Conservation (phyloP, 2,888 invertebrate species). For the Anoncus sp. region DNA sequence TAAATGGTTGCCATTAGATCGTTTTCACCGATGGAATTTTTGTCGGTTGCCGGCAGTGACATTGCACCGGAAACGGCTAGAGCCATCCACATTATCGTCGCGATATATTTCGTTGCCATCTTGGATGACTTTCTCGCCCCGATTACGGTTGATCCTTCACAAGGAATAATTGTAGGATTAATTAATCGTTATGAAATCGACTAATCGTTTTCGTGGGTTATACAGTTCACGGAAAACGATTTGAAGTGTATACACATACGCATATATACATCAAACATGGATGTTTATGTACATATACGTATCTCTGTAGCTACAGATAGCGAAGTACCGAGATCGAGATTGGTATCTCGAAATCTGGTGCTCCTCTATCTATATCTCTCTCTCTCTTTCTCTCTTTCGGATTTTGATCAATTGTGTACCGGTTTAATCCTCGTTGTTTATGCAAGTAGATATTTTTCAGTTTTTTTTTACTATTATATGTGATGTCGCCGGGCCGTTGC, state of each 20-base stretch:
- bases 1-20: conserved; percentile 92
- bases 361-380: neutral
- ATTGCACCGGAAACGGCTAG: conserved; percentile 84
- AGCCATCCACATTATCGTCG: conserved; percentile 73
- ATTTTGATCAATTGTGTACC: conserved; percentile 45
- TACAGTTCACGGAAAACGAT: conserved; percentile 5
- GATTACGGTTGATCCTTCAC: conserved; percentile 45
- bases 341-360: conserved; percentile 9
- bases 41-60: conserved; percentile 90
- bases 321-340: conserved; percentile 19
- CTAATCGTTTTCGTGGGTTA: conserved; percentile 7
- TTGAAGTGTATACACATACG: neutral
- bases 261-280: neutral
- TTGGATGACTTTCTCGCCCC: conserved; percentile 45
- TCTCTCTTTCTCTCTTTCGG: neutral
- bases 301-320: conserved; percentile 5
- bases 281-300: neutral
- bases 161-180: conserved; percentile 24
- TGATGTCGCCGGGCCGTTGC: conserved; percentile 49
- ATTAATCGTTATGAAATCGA: conserved; percentile 23
- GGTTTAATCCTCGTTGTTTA: conserved; percentile 47
- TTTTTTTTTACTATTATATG: conserved; percentile 24
- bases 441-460: conserved; percentile 32
- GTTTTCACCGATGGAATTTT: conserved; percentile 87
- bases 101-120: conserved; percentile 69